Conservation (phyloP, 1,140 invertebrate species). For the Tetragnatha versicolor region DNA sequence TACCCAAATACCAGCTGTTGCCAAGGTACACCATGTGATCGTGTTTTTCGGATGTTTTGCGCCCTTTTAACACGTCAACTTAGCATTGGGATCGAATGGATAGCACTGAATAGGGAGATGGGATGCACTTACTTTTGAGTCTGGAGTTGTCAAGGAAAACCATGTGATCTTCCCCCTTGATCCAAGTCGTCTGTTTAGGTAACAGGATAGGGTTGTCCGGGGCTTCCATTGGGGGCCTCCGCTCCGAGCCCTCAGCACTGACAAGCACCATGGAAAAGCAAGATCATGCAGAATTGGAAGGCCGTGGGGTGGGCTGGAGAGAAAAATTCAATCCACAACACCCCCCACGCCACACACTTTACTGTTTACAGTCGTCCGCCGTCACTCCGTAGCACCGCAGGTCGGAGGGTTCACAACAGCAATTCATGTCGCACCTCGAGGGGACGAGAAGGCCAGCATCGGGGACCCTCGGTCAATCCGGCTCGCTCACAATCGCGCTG, state of each 20-base stretch:
- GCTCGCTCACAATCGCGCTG: slow-evolving; percentile 18
- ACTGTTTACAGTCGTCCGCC: slow-evolving; percentile 25
- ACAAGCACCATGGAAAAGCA: slow-evolving; percentile 56
- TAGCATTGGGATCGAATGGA: background rate
- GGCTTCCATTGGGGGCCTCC: slow-evolving; percentile 56
- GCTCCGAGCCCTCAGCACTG: slow-evolving; percentile 39
- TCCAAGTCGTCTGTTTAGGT: slow-evolving; percentile 66
- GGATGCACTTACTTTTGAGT: slow-evolving; percentile 72
- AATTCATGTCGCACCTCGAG: slow-evolving; percentile 42
- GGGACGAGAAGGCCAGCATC: background rate
- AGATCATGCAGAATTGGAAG: slow-evolving; percentile 22
- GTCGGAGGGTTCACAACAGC: background rate
- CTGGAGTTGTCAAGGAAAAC: slow-evolving; percentile 77
- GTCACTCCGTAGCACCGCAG: slow-evolving; percentile 22
- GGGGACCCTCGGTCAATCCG: slow-evolving; percentile 10
- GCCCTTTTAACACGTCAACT: slow-evolving; percentile 25
- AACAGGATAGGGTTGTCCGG: slow-evolving; percentile 63
- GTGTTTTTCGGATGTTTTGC: background rate
- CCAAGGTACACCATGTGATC: slow-evolving; percentile 50
- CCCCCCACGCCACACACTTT: slow-evolving; percentile 8
- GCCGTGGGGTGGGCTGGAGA: slow-evolving; percentile 7
- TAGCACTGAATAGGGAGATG: background rate
- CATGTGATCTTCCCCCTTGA: slow-evolving; percentile 77
- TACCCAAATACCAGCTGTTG: slow-evolving; percentile 39
- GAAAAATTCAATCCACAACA: background rate